Evolutionary conservation across 2,888 invertebrate species (phyloP).

Genomic region (Drosophila emarginata): DNA sequence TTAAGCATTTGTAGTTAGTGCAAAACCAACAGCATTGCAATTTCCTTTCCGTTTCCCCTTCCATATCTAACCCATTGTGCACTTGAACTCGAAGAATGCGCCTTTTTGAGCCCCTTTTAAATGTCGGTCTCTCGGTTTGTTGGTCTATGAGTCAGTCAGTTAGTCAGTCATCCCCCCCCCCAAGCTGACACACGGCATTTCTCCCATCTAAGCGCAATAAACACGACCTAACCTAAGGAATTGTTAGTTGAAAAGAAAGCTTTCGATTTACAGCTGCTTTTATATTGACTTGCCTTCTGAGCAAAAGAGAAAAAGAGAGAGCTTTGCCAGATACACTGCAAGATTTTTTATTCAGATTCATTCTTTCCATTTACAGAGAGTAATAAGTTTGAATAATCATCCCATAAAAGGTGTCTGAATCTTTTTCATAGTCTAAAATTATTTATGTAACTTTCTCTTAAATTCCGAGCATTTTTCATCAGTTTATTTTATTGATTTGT

Average conservation of each 20-base stretch:
- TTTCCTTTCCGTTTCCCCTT: slow-evolving; percentile 21
- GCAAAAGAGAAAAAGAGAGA: slow-evolving; percentile 13
- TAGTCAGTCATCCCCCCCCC: slow-evolving; percentile 22
- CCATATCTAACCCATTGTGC: neutral
- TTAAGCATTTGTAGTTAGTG: slow-evolving; percentile 29
- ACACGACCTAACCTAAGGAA: slow-evolving; percentile 72
- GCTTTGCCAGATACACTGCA: slow-evolving; percentile 41
- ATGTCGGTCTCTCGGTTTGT: slow-evolving; percentile 28
- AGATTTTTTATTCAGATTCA: slow-evolving; percentile 6
- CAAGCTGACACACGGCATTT: slow-evolving; percentile 8
- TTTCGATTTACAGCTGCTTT: slow-evolving; percentile 23
- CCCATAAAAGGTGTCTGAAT: too few relatives aligned
- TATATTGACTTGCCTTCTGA: slow-evolving; percentile 13
- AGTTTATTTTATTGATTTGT: too few relatives aligned
- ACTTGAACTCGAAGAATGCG: slow-evolving; percentile 49
- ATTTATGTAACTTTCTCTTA: too few relatives aligned
- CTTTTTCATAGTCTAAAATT: too few relatives aligned
- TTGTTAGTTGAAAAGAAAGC: slow-evolving; percentile 54
- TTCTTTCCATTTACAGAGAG: too few relatives aligned
- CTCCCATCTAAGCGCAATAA: slow-evolving; percentile 19
- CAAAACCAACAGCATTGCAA: slow-evolving; percentile 19
- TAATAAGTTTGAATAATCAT: too few relatives aligned
- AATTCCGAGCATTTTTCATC: too few relatives aligned
- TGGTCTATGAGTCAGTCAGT: slow-evolving; percentile 36
- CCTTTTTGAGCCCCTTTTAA: slow-evolving; percentile 43